These are phyloP conservation scores for Cryptophagus acutangulus DNA, from an alignment of 2,888 invertebrate species.

Conservation along the genomic window DNA sequence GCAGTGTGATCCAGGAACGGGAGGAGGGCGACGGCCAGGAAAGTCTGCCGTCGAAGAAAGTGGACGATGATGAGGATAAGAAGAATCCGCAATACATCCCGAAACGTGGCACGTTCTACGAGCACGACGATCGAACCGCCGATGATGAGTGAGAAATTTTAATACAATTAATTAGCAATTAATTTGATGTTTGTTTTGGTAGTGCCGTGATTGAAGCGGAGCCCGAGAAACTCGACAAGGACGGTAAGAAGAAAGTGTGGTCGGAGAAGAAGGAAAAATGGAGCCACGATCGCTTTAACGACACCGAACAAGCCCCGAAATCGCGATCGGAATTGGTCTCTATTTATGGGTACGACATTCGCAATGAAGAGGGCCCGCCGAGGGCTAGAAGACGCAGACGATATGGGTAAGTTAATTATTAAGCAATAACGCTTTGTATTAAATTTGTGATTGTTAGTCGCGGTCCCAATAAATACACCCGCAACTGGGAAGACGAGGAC, in stretches of 20 bases:
- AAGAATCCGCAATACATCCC: conserved; percentile 97
- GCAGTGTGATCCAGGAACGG: conserved; percentile 56
- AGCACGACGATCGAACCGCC: conserved; percentile 87
- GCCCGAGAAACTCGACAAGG: conserved; percentile 42
- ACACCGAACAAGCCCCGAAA: conserved; percentile 80
- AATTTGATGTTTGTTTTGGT: conserved; percentile 6
- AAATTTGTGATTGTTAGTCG: conserved; percentile 53
- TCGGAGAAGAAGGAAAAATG: conserved; percentile 47
- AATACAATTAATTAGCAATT: neutral
- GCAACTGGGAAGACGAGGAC: conserved; percentile 91
- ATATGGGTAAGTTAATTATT: conserved; percentile 64
- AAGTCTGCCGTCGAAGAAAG: conserved; percentile 54
- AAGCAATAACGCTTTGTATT: neutral
- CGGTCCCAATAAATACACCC: conserved; percentile 85
- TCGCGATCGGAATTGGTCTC: conserved; percentile 76
- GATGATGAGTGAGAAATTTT: conserved; percentile 56
- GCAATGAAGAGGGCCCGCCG: conserved; percentile 88
- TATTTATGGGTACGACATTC: conserved; percentile 90
- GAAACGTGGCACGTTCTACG: conserved; percentile 92
- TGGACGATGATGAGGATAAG: conserved; percentile 91
- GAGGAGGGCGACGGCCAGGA: conserved; percentile 72
- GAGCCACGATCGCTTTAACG: conserved; percentile 68
- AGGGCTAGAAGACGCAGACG: conserved; percentile 77
- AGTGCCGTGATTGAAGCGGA: conserved; percentile 30
- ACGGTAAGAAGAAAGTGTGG: conserved; percentile 47